Base-by-base conservation (phyloP, 2,113 vertebrate genomes). In the Notothenia coriiceps region DNA sequence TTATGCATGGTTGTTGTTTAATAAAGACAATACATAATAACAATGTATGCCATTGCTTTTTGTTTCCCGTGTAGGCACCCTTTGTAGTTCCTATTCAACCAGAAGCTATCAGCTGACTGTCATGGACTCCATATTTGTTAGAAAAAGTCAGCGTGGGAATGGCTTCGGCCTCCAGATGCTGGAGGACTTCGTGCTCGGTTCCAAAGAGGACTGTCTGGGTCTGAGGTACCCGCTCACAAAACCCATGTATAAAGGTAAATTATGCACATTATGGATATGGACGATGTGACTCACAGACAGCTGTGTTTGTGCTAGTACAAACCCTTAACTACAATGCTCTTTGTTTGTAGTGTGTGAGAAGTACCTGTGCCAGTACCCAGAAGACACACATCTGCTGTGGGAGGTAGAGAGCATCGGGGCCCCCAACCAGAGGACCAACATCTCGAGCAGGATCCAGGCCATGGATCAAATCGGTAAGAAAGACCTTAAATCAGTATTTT, bases 111-210 rank as follows among this genome's bases (percentile, higher is more conserved):
- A 92, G 11, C 83, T 98, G 74, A 93, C 97, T 51, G 95, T 98
- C 70, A 93, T 98, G 89, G 95, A 98, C 82, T 96, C 97, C 29
- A 88, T 97, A 70, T 98, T 97, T 92, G 89, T 98, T 47, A 96
- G 96, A 69, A 97, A 96, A 79, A 82, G 90, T 70, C 86, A 96
- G 33, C 92, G 93, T 83, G 94, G 89, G 25, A 95, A 84, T 66
- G 96, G 96, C 51, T 87, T 86, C 71, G 96, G 94, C 0, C 80
- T 98, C 18, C 90, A 93, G 6, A 97, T 98, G 61, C 86, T 98
- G 80, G 95, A 97, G 83, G 96, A 98, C 87, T 98, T 96, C 86
- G 96, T 97, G 73, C 88, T 94, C 74, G 95, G 94, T 50, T 98
- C 96, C 86, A 85, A 85, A 74, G 96, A 96, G 46, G 87, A 93